Percentiles rank a stretch among this genome's conserved stretches.
phyloP scores from a whole-genome alignment of 1,140 invertebrate species.

The Bombyx mandarina region DNA sequence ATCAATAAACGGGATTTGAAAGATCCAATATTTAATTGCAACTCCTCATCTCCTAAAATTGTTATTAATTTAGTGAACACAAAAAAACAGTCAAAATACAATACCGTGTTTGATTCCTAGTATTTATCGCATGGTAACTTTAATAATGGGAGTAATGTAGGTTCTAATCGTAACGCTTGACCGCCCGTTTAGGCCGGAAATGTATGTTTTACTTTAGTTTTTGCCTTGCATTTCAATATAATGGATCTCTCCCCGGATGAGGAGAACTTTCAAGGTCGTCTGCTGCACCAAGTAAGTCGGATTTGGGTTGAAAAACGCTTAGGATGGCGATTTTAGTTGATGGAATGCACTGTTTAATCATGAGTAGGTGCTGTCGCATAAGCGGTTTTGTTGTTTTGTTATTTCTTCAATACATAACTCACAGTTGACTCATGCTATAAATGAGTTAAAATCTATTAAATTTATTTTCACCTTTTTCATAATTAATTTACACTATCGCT shows the following conservation, averaged over 20 bases:
- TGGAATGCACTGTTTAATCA: neutral
- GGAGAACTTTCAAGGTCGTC: slow-evolving; percentile 84
- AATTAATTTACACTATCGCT: too few species aligned
- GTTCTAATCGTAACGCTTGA: slow-evolving; percentile 36
- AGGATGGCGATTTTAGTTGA: too few species aligned
- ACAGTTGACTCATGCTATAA: neutral
- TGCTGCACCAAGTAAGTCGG: slow-evolving; percentile 79
- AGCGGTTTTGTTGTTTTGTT: slow-evolving; percentile 1
- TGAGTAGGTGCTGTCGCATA: neutral
- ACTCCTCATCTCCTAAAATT: too few species aligned
- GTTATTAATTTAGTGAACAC: too few species aligned
- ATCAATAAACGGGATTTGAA: too few species aligned
- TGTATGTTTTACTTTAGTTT: slow-evolving; percentile 25
- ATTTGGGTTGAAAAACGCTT: slow-evolving; percentile 2
- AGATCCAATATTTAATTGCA: too few species aligned
- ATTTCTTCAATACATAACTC: neutral
- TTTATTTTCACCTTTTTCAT: too few species aligned
- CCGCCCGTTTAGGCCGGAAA: slow-evolving; percentile 35
- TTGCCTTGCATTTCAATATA: slow-evolving; percentile 18
- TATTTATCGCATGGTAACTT: neutral
- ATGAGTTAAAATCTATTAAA: too few species aligned
- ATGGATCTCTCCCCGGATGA: slow-evolving; percentile 81
- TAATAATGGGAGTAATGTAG: slow-evolving; percentile 4
- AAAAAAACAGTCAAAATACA: too few species aligned
- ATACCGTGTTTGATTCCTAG: too few species aligned